Evolutionary conservation across 2,797 vertebrate genomes (phyloP).

Genomic region (Propithecus deckenii): DNA sequence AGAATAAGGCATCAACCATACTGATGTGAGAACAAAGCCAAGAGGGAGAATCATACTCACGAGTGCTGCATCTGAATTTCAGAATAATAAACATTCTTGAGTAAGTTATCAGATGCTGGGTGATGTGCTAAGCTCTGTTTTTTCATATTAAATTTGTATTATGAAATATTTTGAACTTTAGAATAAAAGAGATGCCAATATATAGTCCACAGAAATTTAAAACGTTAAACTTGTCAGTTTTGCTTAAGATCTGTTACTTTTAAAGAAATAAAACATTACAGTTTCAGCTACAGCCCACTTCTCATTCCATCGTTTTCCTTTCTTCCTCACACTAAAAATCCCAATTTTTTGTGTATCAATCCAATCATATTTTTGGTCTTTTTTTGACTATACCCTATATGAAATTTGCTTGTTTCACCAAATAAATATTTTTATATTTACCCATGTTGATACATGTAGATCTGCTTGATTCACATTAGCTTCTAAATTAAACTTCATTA

Average conservation of each 20-base stretch:
- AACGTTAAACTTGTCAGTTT: neutral
- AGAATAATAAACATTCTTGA: neutral
- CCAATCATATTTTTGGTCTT: neutral
- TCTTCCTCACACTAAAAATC: neutral
- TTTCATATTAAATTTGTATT: slow-evolving; percentile 24
- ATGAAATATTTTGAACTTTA: slow-evolving; percentile 16
- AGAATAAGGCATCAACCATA: neutral
- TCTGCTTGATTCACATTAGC: slow-evolving; percentile 17
- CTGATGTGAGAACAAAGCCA: neutral
- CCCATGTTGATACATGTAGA: neutral
- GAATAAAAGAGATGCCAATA: neutral
- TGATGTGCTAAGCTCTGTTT: neutral
- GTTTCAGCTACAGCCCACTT: neutral
- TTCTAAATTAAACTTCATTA: slow-evolving; percentile 10
- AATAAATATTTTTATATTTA: slow-evolving; percentile 59
- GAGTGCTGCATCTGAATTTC: neutral
- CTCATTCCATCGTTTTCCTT: neutral
- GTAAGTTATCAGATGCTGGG: neutral
- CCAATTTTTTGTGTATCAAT: neutral
- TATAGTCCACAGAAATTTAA: neutral
- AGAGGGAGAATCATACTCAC: neutral
- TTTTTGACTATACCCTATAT: neutral
- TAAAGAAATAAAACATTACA: neutral
- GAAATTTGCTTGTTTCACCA: neutral
- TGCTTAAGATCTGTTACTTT: neutral